A percentile compares a stretch with the other conserved stretches of the same genome.
These are phyloP conservation scores for Lacerta agilis DNA, from an alignment of 2,797 vertebrate species.

Conservation along the genomic window DNA sequence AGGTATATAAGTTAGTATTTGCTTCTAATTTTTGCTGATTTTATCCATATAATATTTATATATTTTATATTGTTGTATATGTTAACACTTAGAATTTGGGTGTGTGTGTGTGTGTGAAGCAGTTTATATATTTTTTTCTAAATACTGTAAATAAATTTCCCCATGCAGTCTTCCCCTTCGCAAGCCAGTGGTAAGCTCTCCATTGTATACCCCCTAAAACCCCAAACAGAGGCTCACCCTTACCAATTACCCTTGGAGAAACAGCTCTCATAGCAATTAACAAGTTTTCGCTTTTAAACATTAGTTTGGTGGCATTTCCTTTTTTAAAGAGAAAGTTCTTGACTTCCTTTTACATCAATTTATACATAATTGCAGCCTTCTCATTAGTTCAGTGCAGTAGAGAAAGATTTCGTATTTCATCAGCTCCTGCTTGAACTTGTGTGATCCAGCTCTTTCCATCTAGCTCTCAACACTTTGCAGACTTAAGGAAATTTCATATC, in stretches of 20 bases:
- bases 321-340: conserved; percentile 50
- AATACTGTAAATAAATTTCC: too few relatives aligned
- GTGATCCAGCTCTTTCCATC: conserved; percentile 16
- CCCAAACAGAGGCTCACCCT: too few relatives aligned
- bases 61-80: too few relatives aligned
- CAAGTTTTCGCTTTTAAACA: conserved; percentile 11
- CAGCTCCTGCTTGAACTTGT: conserved; percentile 41
- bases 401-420: conserved; percentile 51
- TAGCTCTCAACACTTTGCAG: conserved; percentile 58
- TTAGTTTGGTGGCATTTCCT: conserved; percentile 11
- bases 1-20: not conserved
- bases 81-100: too few relatives aligned
- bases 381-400: conserved; percentile 29
- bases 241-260: too few relatives aligned
- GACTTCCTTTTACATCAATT: conserved; percentile 44
- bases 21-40: not conserved
- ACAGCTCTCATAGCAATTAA: not conserved
- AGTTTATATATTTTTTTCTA: too few relatives aligned
- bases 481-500: conserved; percentile 49
- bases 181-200: too few relatives aligned
- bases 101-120: too few relatives aligned
- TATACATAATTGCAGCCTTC: conserved; percentile 28
- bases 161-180: too few relatives aligned
- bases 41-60: too few relatives aligned
- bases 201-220: too few relatives aligned